phyloP scores from a whole-genome alignment of 2,888 invertebrate genomes.

The Panorpa germanica region DNA sequence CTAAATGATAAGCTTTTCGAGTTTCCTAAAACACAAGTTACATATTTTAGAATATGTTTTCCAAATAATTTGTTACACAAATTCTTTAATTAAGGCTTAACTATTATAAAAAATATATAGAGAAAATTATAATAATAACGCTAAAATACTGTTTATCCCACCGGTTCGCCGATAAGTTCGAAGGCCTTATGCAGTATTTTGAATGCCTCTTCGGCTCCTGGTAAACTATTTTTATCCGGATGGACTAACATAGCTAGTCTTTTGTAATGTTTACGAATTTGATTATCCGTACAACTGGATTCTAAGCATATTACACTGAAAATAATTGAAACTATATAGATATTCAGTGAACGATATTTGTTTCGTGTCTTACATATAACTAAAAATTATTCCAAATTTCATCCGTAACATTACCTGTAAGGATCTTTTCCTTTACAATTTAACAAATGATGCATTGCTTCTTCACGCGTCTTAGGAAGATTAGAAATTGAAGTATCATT shows the following conservation, averaged over 20 bases:
- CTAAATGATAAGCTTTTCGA: slow-evolving; percentile 52
- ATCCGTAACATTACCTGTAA: slow-evolving; percentile 43
- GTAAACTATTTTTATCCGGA: slow-evolving; percentile 89
- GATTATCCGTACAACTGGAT: slow-evolving; percentile 76
- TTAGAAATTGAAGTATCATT: slow-evolving; percentile 44
- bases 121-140: slow-evolving; percentile 7
- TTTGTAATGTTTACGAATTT: slow-evolving; percentile 86
- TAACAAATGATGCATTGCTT: slow-evolving; percentile 82
- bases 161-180: slow-evolving; percentile 83
- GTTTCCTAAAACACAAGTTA: slow-evolving; percentile 34
- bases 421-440: slow-evolving; percentile 94
- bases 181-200: slow-evolving; percentile 91
- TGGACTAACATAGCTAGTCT: slow-evolving; percentile 87
- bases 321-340: slow-evolving; percentile 8
- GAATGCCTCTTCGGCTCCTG: slow-evolving; percentile 91
- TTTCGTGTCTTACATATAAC: neutral
- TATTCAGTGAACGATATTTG: neutral
- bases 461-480: slow-evolving; percentile 78
- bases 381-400: slow-evolving; percentile 4
- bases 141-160: slow-evolving; percentile 26
- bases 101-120: slow-evolving; percentile 7
- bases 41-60: slow-evolving; percentile 7
- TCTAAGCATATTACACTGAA: slow-evolving; percentile 71
- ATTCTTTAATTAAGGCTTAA: slow-evolving; percentile 2
- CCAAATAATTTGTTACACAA: slow-evolving; percentile 1